These are phyloP conservation scores for Rhegmatorhina hoffmannsi DNA, from an alignment of 2,113 vertebrate genomes.

Conservation along the genomic window DNA sequence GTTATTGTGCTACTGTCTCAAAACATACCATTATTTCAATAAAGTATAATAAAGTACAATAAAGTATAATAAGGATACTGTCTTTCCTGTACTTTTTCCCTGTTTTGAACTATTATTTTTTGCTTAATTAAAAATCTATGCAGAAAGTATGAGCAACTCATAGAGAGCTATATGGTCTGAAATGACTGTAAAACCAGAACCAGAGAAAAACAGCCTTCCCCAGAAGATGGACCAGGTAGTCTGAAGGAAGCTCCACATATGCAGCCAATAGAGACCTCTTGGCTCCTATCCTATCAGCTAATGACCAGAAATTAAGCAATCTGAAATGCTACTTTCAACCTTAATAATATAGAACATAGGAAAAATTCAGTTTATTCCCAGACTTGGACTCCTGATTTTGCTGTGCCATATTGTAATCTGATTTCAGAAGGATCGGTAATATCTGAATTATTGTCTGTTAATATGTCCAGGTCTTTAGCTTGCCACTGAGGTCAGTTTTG, in stretches of 20 bases:
- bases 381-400: background rate
- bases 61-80: background rate
- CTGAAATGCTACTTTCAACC: background rate
- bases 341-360: background rate
- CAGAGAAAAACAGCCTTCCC: background rate
- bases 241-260: background rate
- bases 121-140: background rate
- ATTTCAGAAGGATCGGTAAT: background rate
- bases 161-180: background rate
- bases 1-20: background rate
- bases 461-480: background rate
- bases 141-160: background rate
- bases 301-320: background rate
- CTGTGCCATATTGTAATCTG: background rate
- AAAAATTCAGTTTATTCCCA: background rate
- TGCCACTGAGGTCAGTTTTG: background rate
- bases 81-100: background rate
- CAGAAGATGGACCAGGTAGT: background rate
- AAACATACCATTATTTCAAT: background rate
- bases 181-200: background rate
- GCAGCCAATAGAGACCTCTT: background rate
- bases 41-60: background rate
- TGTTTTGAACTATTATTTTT: background rate
- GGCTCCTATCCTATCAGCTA: background rate
- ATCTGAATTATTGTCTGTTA: background rate